These are phyloP conservation scores for Drosophila serrata DNA, from an alignment of 1,140 invertebrate genomes.

Conservation along the genomic window DNA sequence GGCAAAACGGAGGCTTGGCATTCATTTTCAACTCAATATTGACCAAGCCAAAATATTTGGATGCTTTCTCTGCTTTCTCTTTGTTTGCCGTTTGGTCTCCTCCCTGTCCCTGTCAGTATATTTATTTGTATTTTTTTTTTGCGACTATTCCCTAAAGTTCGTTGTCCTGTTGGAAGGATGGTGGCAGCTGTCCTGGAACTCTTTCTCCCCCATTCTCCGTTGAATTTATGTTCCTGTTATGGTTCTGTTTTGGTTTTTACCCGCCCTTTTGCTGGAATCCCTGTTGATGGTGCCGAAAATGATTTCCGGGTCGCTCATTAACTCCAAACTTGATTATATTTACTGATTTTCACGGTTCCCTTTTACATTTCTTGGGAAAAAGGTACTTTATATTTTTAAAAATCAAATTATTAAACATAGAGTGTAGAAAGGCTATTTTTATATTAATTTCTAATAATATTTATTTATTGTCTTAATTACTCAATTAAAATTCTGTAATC, in stretches of 20 bases:
- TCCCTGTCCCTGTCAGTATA: background rate
- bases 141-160: constrained; percentile 28
- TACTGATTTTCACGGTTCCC: constrained; percentile 42
- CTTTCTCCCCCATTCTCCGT: background rate
- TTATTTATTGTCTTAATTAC: background rate
- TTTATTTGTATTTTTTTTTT: background rate
- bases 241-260: constrained; percentile 35
- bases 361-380: background rate
- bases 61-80: constrained; percentile 17
- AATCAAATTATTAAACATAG: too few relatives aligned
- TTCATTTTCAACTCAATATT: constrained; percentile 51
- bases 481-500: background rate
- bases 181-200: constrained; percentile 21
- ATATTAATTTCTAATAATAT: background rate
- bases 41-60: constrained; percentile 46
- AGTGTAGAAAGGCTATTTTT: background rate
- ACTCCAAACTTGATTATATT: constrained; percentile 74
- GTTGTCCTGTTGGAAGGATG: constrained; percentile 28
- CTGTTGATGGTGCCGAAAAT: constrained; percentile 54
- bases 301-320: constrained; percentile 73
- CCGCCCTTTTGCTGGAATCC: background rate
- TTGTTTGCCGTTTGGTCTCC: too few relatives aligned
- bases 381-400: too few relatives aligned
- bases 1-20: constrained; percentile 19
- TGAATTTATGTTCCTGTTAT: constrained; percentile 34